Evolutionary conservation across 2,888 invertebrate species (phyloP).

Genomic region (Lepas anatifera): DNA sequence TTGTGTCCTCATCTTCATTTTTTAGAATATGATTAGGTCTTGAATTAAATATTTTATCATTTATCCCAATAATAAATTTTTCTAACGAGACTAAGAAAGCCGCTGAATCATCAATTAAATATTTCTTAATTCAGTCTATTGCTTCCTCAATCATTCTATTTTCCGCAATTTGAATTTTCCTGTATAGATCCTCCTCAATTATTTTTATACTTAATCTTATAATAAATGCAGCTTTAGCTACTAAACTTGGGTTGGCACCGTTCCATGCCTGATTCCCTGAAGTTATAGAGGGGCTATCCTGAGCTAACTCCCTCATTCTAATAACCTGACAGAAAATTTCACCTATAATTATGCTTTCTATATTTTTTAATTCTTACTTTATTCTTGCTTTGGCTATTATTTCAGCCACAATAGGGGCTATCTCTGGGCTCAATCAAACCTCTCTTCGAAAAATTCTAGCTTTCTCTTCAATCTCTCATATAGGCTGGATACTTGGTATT

Average conservation of each 20-base stretch:
- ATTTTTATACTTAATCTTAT: conserved; percentile 22
- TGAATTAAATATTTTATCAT: neutral
- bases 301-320: conserved; percentile 44
- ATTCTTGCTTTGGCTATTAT: conserved; percentile 39
- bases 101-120: neutral
- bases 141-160: too few relatives aligned
- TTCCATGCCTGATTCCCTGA: conserved; percentile 49
- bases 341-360: conserved; percentile 44
- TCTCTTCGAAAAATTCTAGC: conserved; percentile 46
- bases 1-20: too few relatives aligned
- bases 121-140: neutral
- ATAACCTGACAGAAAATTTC: conserved; percentile 53
- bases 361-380: conserved; percentile 36
- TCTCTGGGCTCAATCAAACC: conserved; percentile 44
- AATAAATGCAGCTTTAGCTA: conserved; percentile 33
- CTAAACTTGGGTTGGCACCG: conserved; percentile 46
- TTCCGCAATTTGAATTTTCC: neutral
- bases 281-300: conserved; percentile 45
- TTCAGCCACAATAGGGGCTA: conserved; percentile 40
- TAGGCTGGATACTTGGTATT: conserved; percentile 43
- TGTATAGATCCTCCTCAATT: neutral
- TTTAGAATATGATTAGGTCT: neutral
- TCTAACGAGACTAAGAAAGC: neutral
- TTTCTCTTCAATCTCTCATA: conserved; percentile 51
- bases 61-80: neutral